Evolutionary conservation across 2,113 vertebrate species (phyloP), one percentile per base, ranked within the genome.

Genomic region (Pteronura brasiliensis): DNA sequence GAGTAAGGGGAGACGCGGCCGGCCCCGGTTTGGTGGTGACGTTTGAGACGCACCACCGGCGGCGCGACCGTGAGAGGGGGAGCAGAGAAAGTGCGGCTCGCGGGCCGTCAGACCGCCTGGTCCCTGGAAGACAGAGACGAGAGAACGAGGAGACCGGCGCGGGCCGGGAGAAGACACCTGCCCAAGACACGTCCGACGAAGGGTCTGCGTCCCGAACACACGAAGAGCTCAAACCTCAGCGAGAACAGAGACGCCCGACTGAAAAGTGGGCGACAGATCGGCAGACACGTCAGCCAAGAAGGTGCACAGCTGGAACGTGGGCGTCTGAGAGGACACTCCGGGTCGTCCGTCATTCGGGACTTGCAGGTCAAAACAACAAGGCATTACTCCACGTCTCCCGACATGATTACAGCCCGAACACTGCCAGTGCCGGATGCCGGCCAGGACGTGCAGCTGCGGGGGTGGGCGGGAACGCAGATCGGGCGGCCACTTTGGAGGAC

Each of bases 371-470:
- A 52, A 52, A 52, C 49, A 7, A 21, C 11, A 4, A 52, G 59
- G 12, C 3, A 0, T 20, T 6, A 4, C 34, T 23, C 0, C 0
- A 0, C 21, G 27, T 21, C 44, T 10, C 2, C 1, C 2, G 12
- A 21, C 7, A 1, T 25, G 18, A n/a, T 8, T 6, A 6, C 10
- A 31, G 23, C 7, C 76, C 12, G 5, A 9, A 59, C 23, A 25
- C 23, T 0, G 57, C 6, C 4, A 1, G 4, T 29, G 3, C 29
- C 4, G 0, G 11, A 1, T 7, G 52, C 49, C 5, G 39, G 42
- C 0, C 14, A 42, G 7, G 39, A 1, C 0, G 31, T 3, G 39
- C 15, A 1, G 13, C 2, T 0, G 0, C 65, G 3, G 15, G 61
- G 10, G 9, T 15, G 8, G 76, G 25, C 7, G 17, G 17, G 52